A percentile compares a stretch with the other conserved stretches of the same genome.
Evolutionary conservation across 2,888 invertebrate species (phyloP).

Genomic region (Drosophila limbata): DNA sequence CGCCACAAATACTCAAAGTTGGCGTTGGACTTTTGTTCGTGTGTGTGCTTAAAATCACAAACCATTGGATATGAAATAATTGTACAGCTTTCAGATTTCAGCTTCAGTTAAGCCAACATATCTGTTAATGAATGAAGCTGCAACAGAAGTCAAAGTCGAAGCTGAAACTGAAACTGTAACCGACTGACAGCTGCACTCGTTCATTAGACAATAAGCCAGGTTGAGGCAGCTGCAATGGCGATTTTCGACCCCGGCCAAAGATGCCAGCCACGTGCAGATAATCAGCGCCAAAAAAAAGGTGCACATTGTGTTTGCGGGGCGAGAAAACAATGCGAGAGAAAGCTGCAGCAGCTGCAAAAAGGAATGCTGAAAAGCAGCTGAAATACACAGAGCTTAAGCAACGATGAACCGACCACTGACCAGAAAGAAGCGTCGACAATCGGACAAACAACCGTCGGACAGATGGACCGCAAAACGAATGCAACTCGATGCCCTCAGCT

Average conservation of each 20-base stretch:
- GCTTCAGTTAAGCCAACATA: slow-evolving; percentile 35
- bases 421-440: slow-evolving; percentile 6
- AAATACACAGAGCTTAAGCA: slow-evolving; percentile 70
- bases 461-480: slow-evolving; percentile 40
- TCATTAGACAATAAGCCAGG: slow-evolving; percentile 57
- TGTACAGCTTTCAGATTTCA: background rate
- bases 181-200: slow-evolving; percentile 45
- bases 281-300: slow-evolving; percentile 63
- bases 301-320: slow-evolving; percentile 17
- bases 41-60: slow-evolving; percentile 6
- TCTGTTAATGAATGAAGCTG: slow-evolving; percentile 48
- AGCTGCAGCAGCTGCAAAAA: slow-evolving; percentile 46
- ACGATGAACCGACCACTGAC: slow-evolving; percentile 52
- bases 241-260: slow-evolving; percentile 21
- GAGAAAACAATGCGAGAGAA: slow-evolving; percentile 61
- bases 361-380: slow-evolving; percentile 56
- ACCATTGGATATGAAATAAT: slow-evolving; percentile 16
- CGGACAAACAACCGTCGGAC: slow-evolving; percentile 18
- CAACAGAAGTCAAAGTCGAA: slow-evolving; percentile 13
- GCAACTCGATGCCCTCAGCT: slow-evolving; percentile 54
- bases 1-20: slow-evolving; percentile 25
- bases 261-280: slow-evolving; percentile 66
- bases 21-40: background rate
- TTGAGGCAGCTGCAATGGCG: slow-evolving; percentile 21
- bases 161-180: slow-evolving; percentile 11